These are phyloP conservation scores for Scaptomyza reducta DNA, from an alignment of 2,888 invertebrate genomes.

Conservation along the genomic window DNA sequence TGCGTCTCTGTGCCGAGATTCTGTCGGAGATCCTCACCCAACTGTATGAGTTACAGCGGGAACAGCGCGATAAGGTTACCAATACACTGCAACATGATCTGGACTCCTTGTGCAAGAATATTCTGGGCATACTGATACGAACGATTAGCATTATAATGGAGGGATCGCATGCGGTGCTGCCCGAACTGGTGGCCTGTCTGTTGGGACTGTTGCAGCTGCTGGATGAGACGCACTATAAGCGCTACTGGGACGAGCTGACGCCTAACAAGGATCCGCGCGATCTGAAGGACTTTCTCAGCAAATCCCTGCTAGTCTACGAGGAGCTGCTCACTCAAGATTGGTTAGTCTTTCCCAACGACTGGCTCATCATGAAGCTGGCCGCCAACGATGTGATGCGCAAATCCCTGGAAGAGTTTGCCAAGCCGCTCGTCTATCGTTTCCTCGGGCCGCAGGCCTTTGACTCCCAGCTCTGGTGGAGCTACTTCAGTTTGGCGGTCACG, in stretches of 20 bases:
- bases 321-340: slow-evolving; percentile 84
- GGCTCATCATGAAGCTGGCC: slow-evolving; percentile 95
- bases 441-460: slow-evolving; percentile 91
- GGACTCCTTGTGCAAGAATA: slow-evolving; percentile 91
- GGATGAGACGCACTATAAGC: slow-evolving; percentile 94
- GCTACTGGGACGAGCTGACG: slow-evolving; percentile 92
- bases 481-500: slow-evolving; percentile 91
- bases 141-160: slow-evolving; percentile 93
- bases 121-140: slow-evolving; percentile 93
- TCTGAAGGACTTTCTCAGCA: slow-evolving; percentile 93
- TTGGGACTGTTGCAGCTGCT: slow-evolving; percentile 93
- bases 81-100: slow-evolving; percentile 89
- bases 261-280: slow-evolving; percentile 88
- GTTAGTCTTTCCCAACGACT: slow-evolving; percentile 91
- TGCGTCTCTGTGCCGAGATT: slow-evolving; percentile 93
- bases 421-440: slow-evolving; percentile 93
- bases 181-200: slow-evolving; percentile 93
- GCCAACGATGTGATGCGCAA: slow-evolving; percentile 94
- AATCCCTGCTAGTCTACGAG: slow-evolving; percentile 88
- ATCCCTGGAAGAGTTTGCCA: slow-evolving; percentile 94
- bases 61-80: slow-evolving; percentile 85
- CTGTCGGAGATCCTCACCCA: slow-evolving; percentile 91
- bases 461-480: slow-evolving; percentile 90
- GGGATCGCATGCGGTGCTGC: slow-evolving; percentile 88
- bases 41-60: slow-evolving; percentile 85